Conservation (phyloP, 2,888 invertebrate genomes). For the Acrobasis suavella region DNA sequence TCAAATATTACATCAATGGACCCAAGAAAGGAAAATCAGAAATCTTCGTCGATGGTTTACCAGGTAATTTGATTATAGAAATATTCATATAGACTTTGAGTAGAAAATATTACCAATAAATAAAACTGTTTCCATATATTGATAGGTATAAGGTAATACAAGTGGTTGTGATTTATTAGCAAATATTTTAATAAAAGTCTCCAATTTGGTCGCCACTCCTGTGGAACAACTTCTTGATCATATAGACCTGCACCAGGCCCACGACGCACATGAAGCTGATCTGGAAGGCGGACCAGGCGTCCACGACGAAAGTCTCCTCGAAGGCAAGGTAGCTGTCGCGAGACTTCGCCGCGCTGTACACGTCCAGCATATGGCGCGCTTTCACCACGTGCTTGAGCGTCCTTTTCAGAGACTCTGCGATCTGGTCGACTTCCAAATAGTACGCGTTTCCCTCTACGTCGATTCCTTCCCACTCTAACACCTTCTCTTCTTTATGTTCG, state of each 20-base stretch:
- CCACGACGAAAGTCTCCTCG: constrained; percentile 90
- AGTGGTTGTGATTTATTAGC: not conserved
- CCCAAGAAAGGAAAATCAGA: constrained; percentile 90
- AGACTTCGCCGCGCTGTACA: constrained; percentile 88
- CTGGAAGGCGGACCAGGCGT: constrained; percentile 89
- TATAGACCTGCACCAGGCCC: constrained; percentile 88
- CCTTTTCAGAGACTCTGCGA: constrained; percentile 84
- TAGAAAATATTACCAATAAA: no score
- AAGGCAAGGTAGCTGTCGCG: constrained; percentile 91
- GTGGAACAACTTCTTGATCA: constrained; percentile 85
- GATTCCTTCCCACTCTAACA: constrained; percentile 61
- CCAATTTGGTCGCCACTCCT: constrained; percentile 31
- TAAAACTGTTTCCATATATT: no score
- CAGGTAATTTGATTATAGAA: constrained; percentile 70
- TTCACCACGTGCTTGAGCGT: constrained; percentile 84
- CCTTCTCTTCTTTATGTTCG: constrained; percentile 61
- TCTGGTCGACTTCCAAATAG: constrained; percentile 73
- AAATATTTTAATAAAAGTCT: constrained; percentile 27
- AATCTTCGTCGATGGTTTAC: constrained; percentile 90
- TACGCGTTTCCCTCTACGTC: constrained; percentile 54
- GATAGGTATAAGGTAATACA: not conserved
- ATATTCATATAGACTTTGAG: no score
- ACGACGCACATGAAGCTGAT: constrained; percentile 88
- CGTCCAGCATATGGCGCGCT: constrained; percentile 85
- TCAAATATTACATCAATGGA: constrained; percentile 91